These are phyloP conservation scores for Reticulitermes lucifugus DNA, from an alignment of 2,888 invertebrate genomes.

Conservation along the genomic window DNA sequence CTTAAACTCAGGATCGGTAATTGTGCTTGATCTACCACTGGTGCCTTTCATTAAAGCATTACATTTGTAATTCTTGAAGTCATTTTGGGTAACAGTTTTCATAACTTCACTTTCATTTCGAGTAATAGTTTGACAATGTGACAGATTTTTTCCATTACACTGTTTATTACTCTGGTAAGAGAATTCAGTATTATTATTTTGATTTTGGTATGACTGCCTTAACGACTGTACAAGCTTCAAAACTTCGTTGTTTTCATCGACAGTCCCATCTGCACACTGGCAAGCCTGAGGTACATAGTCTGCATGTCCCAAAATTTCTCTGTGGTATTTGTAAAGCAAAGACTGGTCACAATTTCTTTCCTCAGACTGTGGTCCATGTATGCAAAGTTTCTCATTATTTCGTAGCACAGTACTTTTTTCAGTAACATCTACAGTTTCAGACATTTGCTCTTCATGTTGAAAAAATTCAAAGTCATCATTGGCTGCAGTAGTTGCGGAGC, in stretches of 20 bases:
- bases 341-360: not conserved
- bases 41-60: not conserved
- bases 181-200: not conserved
- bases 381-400: not conserved
- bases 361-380: not conserved
- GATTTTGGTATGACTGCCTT: not conserved
- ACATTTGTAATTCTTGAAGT: not conserved
- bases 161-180: not conserved
- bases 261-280: conserved; percentile 20
- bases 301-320: not conserved
- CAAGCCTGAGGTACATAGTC: not conserved
- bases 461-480: conserved; percentile 75
- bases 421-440: conserved; percentile 56
- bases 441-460: conserved; percentile 62
- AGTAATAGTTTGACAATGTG: not conserved
- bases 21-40: no score
- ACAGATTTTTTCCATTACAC: not conserved
- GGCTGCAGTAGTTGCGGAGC: conserved; percentile 73
- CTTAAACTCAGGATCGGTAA: not conserved
- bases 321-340: conserved; percentile 26
- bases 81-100: conserved; percentile 27
- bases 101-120: conserved; percentile 7
- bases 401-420: conserved; percentile 56
- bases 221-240: conserved; percentile 18
- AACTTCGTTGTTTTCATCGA: conserved; percentile 17